Conservation (phyloP, 1,140 invertebrate species). For the Archegozetes longisetosus region DNA sequence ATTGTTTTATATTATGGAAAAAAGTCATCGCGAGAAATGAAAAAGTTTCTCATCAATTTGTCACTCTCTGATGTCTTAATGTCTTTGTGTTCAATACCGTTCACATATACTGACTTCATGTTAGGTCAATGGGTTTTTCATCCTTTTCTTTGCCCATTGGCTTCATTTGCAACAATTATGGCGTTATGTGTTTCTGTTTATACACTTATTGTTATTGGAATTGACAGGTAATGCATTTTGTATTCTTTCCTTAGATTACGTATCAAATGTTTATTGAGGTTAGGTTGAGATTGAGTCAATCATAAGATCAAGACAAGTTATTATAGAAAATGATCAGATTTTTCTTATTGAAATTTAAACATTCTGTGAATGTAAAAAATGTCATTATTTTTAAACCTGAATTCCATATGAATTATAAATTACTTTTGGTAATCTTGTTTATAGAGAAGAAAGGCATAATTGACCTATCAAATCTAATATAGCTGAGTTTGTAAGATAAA, state of each 20-base stretch:
- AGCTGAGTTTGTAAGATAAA: too few species aligned
- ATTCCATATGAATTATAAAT: too few species aligned
- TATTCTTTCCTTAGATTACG: background rate
- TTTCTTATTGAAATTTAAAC: too few species aligned
- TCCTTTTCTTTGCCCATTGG: conserved; percentile 29
- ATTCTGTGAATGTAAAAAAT: too few species aligned
- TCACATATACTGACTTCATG: conserved; percentile 33
- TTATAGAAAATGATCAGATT: too few species aligned
- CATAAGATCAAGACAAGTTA: too few species aligned
- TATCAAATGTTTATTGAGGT: too few species aligned
- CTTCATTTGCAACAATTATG: conserved; percentile 29
- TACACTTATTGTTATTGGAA: conserved; percentile 30
- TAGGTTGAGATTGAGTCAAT: too few species aligned
- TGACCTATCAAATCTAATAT: too few species aligned
- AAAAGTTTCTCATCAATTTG: conserved; percentile 31
- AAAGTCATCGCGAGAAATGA: conserved; percentile 26
- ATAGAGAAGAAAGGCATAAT: too few species aligned
- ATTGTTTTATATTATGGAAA: conserved; percentile 28
- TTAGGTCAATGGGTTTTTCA: conserved; percentile 30
- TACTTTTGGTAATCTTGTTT: too few species aligned
- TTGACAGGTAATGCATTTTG: conserved; percentile 28
- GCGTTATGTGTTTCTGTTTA: conserved; percentile 32
- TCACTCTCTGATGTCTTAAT: conserved; percentile 31
- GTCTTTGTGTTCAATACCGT: conserved; percentile 32
- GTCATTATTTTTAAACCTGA: too few species aligned